Conservation (phyloP, 1,140 invertebrate genomes). For the Neotoxoptera formosana region DNA sequence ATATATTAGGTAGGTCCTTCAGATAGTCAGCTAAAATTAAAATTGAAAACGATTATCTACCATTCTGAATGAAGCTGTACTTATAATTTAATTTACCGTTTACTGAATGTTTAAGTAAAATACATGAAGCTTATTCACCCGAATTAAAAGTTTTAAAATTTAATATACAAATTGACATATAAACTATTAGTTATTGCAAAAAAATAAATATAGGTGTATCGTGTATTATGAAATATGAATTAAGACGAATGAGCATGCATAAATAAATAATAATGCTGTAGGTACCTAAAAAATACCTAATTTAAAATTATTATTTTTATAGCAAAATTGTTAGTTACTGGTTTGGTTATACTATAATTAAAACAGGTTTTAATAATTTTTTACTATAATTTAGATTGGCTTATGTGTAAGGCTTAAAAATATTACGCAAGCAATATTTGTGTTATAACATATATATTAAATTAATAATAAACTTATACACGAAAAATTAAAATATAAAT, state of each 20-base stretch:
- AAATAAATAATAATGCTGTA: not conserved
- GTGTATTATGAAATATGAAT: not conserved
- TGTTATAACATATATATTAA: not conserved
- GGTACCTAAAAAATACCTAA: not conserved
- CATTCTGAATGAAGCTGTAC: not conserved
- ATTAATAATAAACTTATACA: too few relatives aligned
- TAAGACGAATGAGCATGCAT: not conserved
- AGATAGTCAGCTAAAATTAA: not conserved
- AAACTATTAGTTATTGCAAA: not conserved
- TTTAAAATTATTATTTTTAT: not conserved
- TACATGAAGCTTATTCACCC: too few relatives aligned
- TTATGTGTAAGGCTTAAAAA: not conserved
- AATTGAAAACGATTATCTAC: not conserved
- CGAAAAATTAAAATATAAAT: not conserved
- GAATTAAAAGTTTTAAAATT: too few relatives aligned
- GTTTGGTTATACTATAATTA: not conserved
- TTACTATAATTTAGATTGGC: not conserved
- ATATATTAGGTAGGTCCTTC: not conserved
- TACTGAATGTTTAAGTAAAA: not conserved
- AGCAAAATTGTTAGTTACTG: not conserved
- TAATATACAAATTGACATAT: not conserved
- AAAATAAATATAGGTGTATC: too few relatives aligned
- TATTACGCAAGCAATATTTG: not conserved
- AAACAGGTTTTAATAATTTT: not conserved
- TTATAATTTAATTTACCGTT: not conserved